Evolutionary conservation across 2,797 vertebrate genomes (phyloP), one percentile per base, ranked within the genome.

Genomic region (Pampus argenteus): DNA sequence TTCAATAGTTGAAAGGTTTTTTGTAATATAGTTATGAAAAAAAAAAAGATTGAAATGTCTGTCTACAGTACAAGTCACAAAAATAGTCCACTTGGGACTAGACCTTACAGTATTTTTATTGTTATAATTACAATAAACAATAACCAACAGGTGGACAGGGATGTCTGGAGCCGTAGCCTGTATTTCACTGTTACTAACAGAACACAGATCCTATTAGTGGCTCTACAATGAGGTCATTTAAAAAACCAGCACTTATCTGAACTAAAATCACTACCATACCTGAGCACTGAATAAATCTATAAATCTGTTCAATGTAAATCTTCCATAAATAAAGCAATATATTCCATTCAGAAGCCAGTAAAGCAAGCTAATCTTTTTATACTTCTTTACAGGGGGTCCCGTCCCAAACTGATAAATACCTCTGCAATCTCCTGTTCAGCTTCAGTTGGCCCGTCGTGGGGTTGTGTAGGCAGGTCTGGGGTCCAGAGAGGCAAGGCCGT

Each of bases 401-500:
- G 22, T 3, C 26, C 7, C 26, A 40, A 65, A 44, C 17, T 18
- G 15, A 44, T 44, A 44, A 44, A 44, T 44, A 52, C 50, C 50
- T 52, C 23, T 52, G 50, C 50, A 52, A 52, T 17, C 50, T 52
- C 14, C 50, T 3, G 18, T 6, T 52, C 50, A 52, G 50, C 50
- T 52, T 29, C 50, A 25, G 50, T 28, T 14, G 50, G 50, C 18
- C 13, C 50, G 14, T 25, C 22, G 25, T 52, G 50, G 18, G 29
- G 20, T 3, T 18, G 48, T 34, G 40, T 6, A 0, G 64, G 77
- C 23, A 9, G 38, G 2, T 50, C 34, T 36, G 47, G 2, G 31
- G 23, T 13, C 4, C 0, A 56, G 22, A 91, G 66, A 28, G 85
- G 88, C n/a, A 77, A 52, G 26, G 83, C 47, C 4, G 3, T 26